Evolutionary conservation across 2,888 invertebrate species (phyloP).

Genomic region (Lordiphosa andalusiaca): DNA sequence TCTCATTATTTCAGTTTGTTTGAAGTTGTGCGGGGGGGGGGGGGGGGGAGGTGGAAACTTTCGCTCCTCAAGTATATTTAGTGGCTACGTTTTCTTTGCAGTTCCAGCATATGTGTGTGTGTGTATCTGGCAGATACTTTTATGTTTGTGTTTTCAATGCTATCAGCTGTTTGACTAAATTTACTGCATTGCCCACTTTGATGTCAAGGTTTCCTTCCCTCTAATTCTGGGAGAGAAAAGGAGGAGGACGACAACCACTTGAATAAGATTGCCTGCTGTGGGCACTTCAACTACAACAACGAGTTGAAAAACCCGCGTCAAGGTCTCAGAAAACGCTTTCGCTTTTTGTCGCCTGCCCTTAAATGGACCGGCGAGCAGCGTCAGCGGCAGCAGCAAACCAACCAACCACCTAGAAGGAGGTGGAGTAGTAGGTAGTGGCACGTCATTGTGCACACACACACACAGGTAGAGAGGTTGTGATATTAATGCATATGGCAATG

Average conservation of each 20-base stretch:
- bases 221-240: too few species aligned
- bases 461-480: background rate
- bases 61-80: conserved; percentile 37
- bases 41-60: conserved; percentile 37
- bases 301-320: conserved; percentile 71
- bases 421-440: conserved; percentile 22
- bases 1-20: conserved; percentile 15
- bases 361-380: conserved; percentile 46
- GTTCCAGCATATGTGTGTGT: conserved; percentile 47
- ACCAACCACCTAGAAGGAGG: conserved; percentile 44
- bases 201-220: conserved; percentile 60
- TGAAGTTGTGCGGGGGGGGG: conserved; percentile 3
- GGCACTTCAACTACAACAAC: conserved; percentile 21
- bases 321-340: conserved; percentile 68
- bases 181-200: conserved; percentile 63
- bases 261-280: conserved; percentile 61
- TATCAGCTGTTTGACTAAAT: conserved; percentile 52
- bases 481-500: conserved; percentile 51
- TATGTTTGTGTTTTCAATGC: conserved; percentile 37
- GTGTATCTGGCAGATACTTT: conserved; percentile 63
- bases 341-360: conserved; percentile 69
- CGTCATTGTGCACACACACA: too few species aligned
- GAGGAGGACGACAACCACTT: conserved; percentile 36
- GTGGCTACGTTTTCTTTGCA: conserved; percentile 31
- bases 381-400: too few species aligned